Evolutionary conservation across 2,797 vertebrate genomes (phyloP).

Genomic region (Myotis vivesi): DNA sequence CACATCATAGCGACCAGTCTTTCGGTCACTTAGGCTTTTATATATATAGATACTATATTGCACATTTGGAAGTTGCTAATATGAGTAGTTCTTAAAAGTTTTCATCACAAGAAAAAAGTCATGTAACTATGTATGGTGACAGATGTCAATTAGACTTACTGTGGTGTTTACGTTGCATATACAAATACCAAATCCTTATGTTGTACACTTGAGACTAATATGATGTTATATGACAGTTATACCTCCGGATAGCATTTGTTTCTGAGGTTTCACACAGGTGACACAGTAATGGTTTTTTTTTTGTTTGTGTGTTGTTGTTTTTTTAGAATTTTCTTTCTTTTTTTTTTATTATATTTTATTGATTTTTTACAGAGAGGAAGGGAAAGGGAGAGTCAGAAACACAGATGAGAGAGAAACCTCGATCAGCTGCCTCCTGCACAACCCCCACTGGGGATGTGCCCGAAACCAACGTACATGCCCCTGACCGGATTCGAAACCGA

Average conservation of each 20-base stretch:
- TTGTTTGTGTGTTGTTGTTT: too few relatives aligned
- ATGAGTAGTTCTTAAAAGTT: not conserved
- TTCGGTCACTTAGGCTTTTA: too few relatives aligned
- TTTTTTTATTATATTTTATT: too few relatives aligned
- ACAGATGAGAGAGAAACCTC: too few relatives aligned
- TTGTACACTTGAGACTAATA: not conserved
- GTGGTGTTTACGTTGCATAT: not conserved
- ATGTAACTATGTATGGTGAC: not conserved
- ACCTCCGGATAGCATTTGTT: not conserved
- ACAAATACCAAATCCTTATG: not conserved
- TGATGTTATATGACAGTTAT: not conserved
- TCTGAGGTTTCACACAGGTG: not conserved
- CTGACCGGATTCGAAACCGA: too few relatives aligned
- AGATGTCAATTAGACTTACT: not conserved
- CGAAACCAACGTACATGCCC: too few relatives aligned
- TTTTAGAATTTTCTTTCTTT: not conserved
- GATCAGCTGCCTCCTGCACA: too few relatives aligned
- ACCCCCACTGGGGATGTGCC: too few relatives aligned
- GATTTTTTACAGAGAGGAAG: too few relatives aligned
- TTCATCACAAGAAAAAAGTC: not conserved
- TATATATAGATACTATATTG: not conserved
- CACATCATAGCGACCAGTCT: too few relatives aligned
- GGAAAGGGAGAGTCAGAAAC: too few relatives aligned
- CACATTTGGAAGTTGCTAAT: not conserved
- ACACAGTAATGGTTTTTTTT: not conserved